Conservation (phyloP, 2,113 vertebrate genomes). For the Chitala chitala region DNA sequence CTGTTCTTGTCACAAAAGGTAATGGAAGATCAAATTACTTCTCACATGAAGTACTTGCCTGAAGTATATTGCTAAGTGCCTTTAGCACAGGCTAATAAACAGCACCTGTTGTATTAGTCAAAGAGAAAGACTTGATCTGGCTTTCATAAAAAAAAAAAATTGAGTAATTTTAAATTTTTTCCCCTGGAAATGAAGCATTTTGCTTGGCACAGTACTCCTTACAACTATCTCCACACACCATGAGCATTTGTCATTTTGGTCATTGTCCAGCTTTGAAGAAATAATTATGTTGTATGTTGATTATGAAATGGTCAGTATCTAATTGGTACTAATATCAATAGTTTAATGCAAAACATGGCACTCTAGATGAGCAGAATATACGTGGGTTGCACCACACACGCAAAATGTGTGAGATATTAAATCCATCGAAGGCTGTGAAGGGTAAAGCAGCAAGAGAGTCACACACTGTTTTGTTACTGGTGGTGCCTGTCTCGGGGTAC, state of each 20-base stretch:
- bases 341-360: neutral
- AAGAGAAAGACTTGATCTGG: neutral
- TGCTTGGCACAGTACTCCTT: neutral
- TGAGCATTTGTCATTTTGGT: neutral
- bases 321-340: neutral
- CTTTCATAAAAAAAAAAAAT: neutral
- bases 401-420: conserved; percentile 11
- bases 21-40: no score
- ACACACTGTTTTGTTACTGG: no score
- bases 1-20: no score
- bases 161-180: neutral
- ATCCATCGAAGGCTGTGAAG: neutral
- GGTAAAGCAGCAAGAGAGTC: neutral
- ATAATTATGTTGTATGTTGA: conserved; percentile 4
- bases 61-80: neutral
- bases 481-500: no score
- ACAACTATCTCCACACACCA: neutral
- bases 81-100: neutral
- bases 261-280: neutral
- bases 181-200: neutral
- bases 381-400: neutral
- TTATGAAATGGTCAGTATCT: conserved; percentile 19
- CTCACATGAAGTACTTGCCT: neutral
- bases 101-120: no score
- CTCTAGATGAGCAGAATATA: neutral